Evolutionary conservation across 2,113 vertebrate species (phyloP), one percentile per base, ranked within the genome.

Genomic region (Cynocephalus volans): DNA sequence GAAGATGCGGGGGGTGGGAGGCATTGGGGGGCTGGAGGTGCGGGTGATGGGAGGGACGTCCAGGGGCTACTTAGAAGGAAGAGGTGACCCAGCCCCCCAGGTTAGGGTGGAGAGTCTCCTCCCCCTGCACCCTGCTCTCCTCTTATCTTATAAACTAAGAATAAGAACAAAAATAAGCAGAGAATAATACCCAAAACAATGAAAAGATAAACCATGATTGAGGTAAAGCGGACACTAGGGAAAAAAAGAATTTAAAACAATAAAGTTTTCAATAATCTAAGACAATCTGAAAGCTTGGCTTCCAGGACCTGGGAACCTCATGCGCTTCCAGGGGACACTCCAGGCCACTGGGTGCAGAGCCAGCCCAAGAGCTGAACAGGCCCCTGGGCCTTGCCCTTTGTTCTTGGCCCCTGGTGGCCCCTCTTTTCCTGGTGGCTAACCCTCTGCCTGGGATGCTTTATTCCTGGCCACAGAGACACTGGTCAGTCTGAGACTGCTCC

Each of bases 401-500:
- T 41, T 56, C 58, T 19, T 3, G 50, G 86, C 6, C 72, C n/a
- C n/a, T 24, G 0, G 0, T 19, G 81, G 56, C 1, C 17, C 48
- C 36, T 45, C 3, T 1, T 31, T 41, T 31, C 18, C 50, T 11
- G 58, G n/a, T 17, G 31, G 67, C n/a, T 21, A 3, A 1, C 8
- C 31, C 41, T 24, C 28, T 7, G 0, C 10, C 14, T 13, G 21
- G 18, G 24, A 1, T 8, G 31, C 41, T 33, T 24, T 41, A 36
- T 52, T 60, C 41, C 41, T 28, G 41, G 21, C 18, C 0, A 3
- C 3, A 15, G 72, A 19, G 52, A 23, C 0, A 9, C 56, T 26
- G 21, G 41, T 2, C 0, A 0, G n/a, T 18, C 28, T 4, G 52
- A n/a, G 45, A 17, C 58, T 2, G 45, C 8, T 52, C 70, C 1